Evolutionary conservation across 2,888 invertebrate species (phyloP).

Genomic region (Orthosia gracilis): DNA sequence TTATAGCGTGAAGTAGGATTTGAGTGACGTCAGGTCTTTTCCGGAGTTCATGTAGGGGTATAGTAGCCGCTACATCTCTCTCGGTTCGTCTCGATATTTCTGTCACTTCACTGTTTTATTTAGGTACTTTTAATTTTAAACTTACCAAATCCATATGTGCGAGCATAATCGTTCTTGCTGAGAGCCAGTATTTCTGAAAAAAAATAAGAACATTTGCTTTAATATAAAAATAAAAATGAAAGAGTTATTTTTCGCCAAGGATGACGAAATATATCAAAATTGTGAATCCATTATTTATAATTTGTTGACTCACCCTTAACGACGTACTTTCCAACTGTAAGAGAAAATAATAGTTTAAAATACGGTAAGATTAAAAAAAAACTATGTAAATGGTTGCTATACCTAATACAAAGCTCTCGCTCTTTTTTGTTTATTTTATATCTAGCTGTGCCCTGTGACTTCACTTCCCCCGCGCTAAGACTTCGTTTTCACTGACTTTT

Average conservation of each 20-base stretch:
- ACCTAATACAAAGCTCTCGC: no score
- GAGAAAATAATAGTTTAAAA: background rate
- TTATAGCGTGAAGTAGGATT: no score
- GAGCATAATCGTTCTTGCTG: background rate
- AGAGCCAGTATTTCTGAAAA: slow-evolving; percentile 6
- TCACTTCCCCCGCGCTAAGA: no score
- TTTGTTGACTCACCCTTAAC: slow-evolving; percentile 7
- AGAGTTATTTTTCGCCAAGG: no score
- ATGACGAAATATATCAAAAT: no score
- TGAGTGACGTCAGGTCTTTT: no score
- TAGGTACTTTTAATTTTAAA: background rate
- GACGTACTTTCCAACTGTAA: slow-evolving; percentile 40
- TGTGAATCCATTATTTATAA: background rate
- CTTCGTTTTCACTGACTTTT: no score
- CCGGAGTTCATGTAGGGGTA: no score
- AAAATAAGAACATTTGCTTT: background rate
- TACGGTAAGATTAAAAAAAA: background rate
- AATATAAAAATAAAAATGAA: background rate
- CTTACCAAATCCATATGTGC: slow-evolving; percentile 20
- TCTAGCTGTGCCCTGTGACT: no score
- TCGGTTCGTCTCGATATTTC: no score
- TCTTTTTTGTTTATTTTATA: no score
- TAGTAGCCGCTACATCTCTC: background rate
- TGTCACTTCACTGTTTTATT: background rate
- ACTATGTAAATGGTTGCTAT: no score